These are phyloP conservation scores for Drosophila pseudoananassae DNA, from an alignment of 1,140 invertebrate species.

Conservation along the genomic window DNA sequence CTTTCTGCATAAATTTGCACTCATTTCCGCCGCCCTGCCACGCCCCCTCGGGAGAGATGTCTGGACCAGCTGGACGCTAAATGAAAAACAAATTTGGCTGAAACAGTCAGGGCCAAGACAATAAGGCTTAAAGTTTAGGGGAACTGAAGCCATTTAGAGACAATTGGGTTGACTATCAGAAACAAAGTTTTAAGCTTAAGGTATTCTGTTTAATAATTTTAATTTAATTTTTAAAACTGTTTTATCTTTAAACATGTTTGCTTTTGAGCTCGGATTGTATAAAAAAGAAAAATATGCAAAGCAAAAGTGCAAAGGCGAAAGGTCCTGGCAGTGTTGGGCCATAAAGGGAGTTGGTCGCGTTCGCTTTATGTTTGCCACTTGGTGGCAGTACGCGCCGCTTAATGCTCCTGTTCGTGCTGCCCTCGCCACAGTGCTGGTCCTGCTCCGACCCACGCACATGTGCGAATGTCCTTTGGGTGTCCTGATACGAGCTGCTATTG, in stretches of 20 bases:
- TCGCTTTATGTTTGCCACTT: constrained; percentile 46
- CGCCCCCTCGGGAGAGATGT: constrained; percentile 1
- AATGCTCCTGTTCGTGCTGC: constrained; percentile 7
- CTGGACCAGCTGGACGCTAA: constrained; percentile 36
- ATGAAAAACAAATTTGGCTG: constrained; percentile 38
- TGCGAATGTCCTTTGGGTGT: constrained; percentile 37
- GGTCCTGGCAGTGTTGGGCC: constrained; percentile 24
- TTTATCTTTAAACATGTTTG: constrained; percentile 1
- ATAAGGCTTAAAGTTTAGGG: background rate
- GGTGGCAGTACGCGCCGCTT: constrained; percentile 14
- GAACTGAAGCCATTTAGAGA: background rate
- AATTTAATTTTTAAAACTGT: background rate
- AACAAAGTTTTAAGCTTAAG: no score
- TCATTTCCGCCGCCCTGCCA: constrained; percentile 47
- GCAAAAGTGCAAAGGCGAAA: constrained; percentile 17
- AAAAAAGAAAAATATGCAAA: constrained; percentile 30
- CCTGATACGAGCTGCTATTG: constrained; percentile 8
- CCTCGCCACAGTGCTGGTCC: background rate
- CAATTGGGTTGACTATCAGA: background rate
- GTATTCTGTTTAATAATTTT: no score
- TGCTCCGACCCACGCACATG: constrained; percentile 24
- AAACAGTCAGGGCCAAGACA: constrained; percentile 1
- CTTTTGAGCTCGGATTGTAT: constrained; percentile 7
- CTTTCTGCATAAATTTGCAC: constrained; percentile 79
- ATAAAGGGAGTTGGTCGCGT: constrained; percentile 49